These are phyloP conservation scores for Conus canariensis DNA, from an alignment of 2,888 invertebrate genomes.

Conservation along the genomic window DNA sequence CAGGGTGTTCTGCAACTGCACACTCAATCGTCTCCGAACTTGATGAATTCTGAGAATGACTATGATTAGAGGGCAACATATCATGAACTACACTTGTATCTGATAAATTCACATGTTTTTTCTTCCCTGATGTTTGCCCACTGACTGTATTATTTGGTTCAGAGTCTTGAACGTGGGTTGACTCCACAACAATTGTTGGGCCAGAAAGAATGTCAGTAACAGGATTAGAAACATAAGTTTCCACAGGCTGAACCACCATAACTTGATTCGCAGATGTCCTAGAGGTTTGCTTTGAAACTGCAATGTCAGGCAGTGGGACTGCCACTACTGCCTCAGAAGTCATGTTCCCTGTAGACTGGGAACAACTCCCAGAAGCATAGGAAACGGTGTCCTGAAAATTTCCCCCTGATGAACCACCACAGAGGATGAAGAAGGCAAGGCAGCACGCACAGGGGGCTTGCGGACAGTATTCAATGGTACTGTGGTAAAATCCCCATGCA, in stretches of 20 bases:
- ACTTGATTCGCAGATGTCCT: background rate
- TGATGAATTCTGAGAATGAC: background rate
- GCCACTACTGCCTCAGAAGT: background rate
- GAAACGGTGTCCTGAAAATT: background rate
- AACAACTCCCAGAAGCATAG: background rate
- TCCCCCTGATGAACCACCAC: background rate
- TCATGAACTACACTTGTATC: background rate
- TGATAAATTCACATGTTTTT: background rate
- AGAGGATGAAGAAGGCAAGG: background rate
- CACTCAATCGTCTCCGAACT: background rate
- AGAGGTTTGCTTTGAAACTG: background rate
- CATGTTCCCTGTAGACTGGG: background rate
- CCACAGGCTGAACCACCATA: background rate
- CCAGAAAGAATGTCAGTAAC: background rate
- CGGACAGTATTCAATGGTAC: background rate
- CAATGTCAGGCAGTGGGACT: background rate
- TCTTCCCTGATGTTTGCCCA: background rate
- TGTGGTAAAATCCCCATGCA: background rate
- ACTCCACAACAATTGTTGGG: background rate
- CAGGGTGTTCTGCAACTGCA: background rate
- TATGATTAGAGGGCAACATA: background rate
- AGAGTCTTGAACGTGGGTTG: background rate
- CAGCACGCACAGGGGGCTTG: background rate
- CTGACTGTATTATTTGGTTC: background rate
- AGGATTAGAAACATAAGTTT: background rate